Evolutionary conservation across 2,888 invertebrate species (phyloP).

Genomic region (Tetranychus truncatus): DNA sequence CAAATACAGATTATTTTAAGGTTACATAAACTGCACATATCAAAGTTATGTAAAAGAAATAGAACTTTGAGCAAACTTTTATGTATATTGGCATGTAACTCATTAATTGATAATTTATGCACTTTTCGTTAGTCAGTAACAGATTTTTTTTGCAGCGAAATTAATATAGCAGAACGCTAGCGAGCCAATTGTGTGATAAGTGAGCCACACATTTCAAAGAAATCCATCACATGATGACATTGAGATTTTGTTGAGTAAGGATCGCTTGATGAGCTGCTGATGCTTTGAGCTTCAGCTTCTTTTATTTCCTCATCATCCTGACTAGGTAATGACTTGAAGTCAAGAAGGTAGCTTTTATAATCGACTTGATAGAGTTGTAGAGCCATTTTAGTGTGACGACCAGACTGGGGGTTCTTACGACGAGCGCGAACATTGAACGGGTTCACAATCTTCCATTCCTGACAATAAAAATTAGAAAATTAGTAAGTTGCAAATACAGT

Average conservation of each 20-base stretch:
- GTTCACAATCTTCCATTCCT: conserved; percentile 97
- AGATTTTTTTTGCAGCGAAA: too few relatives aligned
- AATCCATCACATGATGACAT: conserved; percentile 93
- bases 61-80: too few relatives aligned
- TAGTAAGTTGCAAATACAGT: conserved; percentile 3
- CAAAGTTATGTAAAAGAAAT: too few relatives aligned
- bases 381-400: conserved; percentile 83
- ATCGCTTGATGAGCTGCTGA: conserved; percentile 22
- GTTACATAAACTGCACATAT: too few relatives aligned
- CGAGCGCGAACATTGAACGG: conserved; percentile 86
- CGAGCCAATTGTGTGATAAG: conserved; percentile 93
- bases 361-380: conserved; percentile 97
- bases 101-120: too few relatives aligned
- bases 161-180: conserved; percentile 32
- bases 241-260: conserved; percentile 25
- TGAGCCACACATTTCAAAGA: conserved; percentile 99
- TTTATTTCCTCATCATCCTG: conserved; percentile 32
- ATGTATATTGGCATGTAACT: too few relatives aligned
- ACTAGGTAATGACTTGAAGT: conserved; percentile 67
- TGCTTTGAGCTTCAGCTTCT: conserved; percentile 7
- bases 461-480: conserved; percentile 24
- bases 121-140: too few relatives aligned
- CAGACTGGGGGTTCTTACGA: conserved; percentile 64
- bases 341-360: conserved; percentile 86
- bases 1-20: too few relatives aligned